phyloP scores from a whole-genome alignment of 37 sponge, comb jelly and placozoan genomes.

The Cliona cf. orientalis region DNA sequence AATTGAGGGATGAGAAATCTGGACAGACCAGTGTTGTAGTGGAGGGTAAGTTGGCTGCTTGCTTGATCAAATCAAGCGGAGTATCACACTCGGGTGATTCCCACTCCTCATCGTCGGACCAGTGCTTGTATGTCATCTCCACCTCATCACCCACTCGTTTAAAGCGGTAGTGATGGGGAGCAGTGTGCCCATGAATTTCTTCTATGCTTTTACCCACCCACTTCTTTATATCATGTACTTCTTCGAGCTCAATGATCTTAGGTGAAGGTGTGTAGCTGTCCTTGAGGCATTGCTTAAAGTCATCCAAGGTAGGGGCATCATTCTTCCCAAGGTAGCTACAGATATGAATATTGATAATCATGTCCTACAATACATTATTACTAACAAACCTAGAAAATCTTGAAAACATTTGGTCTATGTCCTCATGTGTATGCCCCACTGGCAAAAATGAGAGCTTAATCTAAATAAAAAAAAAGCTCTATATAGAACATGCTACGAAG shows the following conservation, averaged over 20 bases:
- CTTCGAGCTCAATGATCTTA: neutral
- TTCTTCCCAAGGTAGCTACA: slow-evolving; percentile 16
- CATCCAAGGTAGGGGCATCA: slow-evolving; percentile 13
- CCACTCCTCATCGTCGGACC: slow-evolving; percentile 4
- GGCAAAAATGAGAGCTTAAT: slow-evolving; percentile 29
- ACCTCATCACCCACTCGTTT: neutral
- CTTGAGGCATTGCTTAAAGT: neutral
- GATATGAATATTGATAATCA: no score
- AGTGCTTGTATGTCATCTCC: slow-evolving; percentile 5
- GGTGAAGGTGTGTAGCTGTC: slow-evolving; percentile 36
- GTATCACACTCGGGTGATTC: neutral
- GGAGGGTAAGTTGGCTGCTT: no score
- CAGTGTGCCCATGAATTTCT: slow-evolving; percentile 32
- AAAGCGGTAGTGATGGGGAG: slow-evolving; percentile 10
- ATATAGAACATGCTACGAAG: no score
- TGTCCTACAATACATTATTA: no score
- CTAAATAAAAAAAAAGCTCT: no score
- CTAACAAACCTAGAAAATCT: neutral
- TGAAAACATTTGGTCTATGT: slow-evolving; percentile 51
- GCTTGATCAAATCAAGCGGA: neutral
- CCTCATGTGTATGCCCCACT: slow-evolving; percentile 44
- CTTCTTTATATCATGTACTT: slow-evolving; percentile 18
- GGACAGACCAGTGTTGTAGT: no score
- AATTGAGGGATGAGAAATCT: no score
- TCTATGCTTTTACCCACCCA: slow-evolving; percentile 19